phyloP scores from a whole-genome alignment of 2,888 invertebrate species.

The Plebejus argus region DNA sequence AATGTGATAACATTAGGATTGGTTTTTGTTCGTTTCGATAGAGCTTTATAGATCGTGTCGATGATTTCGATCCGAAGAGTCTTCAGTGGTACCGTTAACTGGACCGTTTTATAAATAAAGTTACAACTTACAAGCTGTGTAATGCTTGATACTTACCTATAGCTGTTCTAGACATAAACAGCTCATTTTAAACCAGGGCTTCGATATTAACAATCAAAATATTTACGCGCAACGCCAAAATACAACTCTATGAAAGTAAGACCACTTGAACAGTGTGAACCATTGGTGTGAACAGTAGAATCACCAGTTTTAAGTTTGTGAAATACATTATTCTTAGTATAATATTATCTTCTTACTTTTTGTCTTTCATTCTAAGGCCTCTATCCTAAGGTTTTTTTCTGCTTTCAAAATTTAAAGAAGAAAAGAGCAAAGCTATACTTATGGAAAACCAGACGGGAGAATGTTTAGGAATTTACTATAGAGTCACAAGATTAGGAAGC shows the following conservation, averaged over 20 bases:
- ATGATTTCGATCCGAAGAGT: conserved; percentile 61
- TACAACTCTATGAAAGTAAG: background rate
- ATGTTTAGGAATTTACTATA: background rate
- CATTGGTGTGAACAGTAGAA: no score
- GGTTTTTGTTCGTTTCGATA: background rate
- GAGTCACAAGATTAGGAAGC: background rate
- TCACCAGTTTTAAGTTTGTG: background rate
- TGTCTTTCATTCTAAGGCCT: no score
- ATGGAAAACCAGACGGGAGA: background rate
- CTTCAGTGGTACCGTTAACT: conserved; percentile 72
- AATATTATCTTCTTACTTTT: no score
- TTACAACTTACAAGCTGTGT: conserved; percentile 44
- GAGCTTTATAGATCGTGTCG: conserved; percentile 52
- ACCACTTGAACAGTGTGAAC: no score
- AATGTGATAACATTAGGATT: conserved; percentile 43
- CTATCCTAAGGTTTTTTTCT: background rate
- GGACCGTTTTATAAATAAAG: conserved; percentile 73
- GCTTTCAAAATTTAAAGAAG: background rate
- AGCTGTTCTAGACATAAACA: background rate
- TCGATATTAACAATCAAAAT: background rate
- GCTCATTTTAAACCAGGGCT: background rate
- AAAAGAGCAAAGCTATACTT: background rate
- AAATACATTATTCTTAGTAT: background rate
- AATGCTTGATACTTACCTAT: background rate
- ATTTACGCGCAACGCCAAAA: background rate